Conservation (phyloP, 2,888 invertebrate species). For the Caenorhabditis drosophilae region DNA sequence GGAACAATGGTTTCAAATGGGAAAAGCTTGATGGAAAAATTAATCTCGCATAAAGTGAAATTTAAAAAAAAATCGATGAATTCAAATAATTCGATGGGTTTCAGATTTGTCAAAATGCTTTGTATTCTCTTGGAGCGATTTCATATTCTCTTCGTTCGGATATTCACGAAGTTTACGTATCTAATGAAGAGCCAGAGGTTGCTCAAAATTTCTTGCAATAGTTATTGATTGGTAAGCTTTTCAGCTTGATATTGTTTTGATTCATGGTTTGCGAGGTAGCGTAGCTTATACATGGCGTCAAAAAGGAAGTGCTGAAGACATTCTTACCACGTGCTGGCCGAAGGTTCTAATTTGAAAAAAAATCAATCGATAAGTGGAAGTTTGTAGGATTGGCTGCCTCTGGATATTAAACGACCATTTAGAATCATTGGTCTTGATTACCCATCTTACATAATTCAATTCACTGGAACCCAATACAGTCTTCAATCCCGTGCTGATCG, state of each 20-base stretch:
- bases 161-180: conserved; percentile 58
- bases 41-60: conserved; percentile 56
- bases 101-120: conserved; percentile 56
- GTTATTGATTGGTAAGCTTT: not conserved
- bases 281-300: conserved; percentile 64
- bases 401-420: conserved; percentile 54
- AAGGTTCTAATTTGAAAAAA: too few species aligned
- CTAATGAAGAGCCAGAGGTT: conserved; percentile 40
- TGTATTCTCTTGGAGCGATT: conserved; percentile 44
- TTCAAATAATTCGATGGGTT: conserved; percentile 2
- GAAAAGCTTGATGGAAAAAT: conserved; percentile 46
- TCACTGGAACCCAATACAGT: conserved; percentile 49
- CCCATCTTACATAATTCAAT: conserved; percentile 57
- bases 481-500: conserved; percentile 49
- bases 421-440: conserved; percentile 63
- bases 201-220: not conserved
- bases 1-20: conserved; percentile 48
- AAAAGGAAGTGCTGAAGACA: conserved; percentile 47
- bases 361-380: too few species aligned
- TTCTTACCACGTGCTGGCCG: conserved; percentile 62
- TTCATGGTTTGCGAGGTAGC: conserved; percentile 63
- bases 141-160: conserved; percentile 46
- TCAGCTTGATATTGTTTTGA: conserved; percentile 59
- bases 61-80: not conserved
- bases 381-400: conserved; percentile 64